Conservation (phyloP, 2,113 vertebrate genomes). For the Tympanuchus pallidicinctus region DNA sequence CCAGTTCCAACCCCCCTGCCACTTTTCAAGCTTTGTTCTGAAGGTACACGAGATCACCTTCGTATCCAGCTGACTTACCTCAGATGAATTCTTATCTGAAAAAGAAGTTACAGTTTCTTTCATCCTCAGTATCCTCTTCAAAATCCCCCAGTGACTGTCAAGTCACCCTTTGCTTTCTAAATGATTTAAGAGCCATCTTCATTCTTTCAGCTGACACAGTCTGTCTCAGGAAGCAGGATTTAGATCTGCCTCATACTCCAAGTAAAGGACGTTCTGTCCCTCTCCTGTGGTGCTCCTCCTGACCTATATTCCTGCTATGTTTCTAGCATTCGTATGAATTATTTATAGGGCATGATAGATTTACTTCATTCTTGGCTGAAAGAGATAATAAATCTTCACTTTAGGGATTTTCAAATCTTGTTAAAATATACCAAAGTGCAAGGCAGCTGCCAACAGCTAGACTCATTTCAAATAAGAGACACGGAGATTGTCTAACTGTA, state of each 20-base stretch:
- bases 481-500: not conserved
- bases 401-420: slow-evolving; percentile 30
- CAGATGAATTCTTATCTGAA: not conserved
- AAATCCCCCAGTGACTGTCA: not conserved
- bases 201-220: not conserved
- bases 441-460: not conserved
- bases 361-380: not conserved
- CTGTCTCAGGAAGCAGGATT: slow-evolving; percentile 1
- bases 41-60: not conserved
- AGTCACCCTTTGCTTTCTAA: not conserved
- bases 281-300: not conserved
- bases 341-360: slow-evolving; percentile 34
- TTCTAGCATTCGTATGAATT: slow-evolving; percentile 38
- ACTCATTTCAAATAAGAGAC: not conserved
- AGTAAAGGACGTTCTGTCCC: not conserved
- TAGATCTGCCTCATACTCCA: not conserved
- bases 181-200: not conserved
- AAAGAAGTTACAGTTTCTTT: not conserved
- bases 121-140: not conserved
- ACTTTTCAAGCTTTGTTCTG: not conserved
- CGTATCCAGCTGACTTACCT: not conserved
- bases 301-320: slow-evolving; percentile 1
- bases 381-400: slow-evolving; percentile 30
- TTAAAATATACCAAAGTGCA: slow-evolving; percentile 8
- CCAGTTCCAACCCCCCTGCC: no score